phyloP scores from a whole-genome alignment of 2,797 vertebrate genomes.

The Epinephelus malabaricus region DNA sequence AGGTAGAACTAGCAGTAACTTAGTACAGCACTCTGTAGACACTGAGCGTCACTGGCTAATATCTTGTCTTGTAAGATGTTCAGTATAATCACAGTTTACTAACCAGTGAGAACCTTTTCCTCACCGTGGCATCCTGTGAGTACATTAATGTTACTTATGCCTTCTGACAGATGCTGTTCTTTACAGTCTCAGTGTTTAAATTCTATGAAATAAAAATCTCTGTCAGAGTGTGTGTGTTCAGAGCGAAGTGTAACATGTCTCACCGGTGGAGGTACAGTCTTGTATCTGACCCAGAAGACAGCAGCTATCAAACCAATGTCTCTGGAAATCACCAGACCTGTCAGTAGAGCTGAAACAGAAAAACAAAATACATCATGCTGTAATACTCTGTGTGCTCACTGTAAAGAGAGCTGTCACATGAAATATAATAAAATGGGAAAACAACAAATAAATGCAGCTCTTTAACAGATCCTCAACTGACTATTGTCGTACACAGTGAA shows the following conservation, averaged over 20 bases:
- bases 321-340: conserved; percentile 92
- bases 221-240: neutral
- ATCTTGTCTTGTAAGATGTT: no score
- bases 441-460: neutral
- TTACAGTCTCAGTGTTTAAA: neutral
- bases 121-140: no score
- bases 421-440: neutral
- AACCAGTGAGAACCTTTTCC: no score
- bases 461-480: no score
- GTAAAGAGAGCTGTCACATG: neutral
- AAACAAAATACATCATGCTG: neutral
- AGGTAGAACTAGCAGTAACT: no score
- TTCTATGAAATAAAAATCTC: neutral
- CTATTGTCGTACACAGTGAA: neutral
- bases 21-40: no score
- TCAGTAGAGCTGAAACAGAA: conserved; percentile 90
- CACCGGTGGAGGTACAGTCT: conserved; percentile 96
- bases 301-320: conserved; percentile 94
- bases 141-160: no score
- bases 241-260: conserved; percentile 67
- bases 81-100: no score
- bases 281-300: conserved; percentile 97
- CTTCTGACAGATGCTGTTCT: neutral
- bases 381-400: neutral
- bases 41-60: no score